phyloP scores from a whole-genome alignment of 2,797 vertebrate genomes.

The Onychomys arenicola region DNA sequence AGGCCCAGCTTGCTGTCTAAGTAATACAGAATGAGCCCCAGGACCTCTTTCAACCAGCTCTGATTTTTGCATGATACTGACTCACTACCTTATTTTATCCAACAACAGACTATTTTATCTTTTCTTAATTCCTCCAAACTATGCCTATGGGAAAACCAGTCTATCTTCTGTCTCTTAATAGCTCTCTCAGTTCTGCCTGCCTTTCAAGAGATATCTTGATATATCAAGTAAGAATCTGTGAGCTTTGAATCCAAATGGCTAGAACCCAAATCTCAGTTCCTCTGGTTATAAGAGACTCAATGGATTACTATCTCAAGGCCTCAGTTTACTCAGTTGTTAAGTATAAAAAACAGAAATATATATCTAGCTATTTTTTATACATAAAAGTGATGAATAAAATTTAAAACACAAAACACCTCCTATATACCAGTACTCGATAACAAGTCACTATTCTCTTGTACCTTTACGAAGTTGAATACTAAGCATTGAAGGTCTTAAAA shows the following conservation, averaged over 20 bases:
- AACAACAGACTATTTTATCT: not conserved
- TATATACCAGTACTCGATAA: not conserved
- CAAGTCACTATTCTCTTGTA: slow-evolving; percentile 4
- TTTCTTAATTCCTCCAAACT: not conserved
- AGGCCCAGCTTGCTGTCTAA: not conserved
- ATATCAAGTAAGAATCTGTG: not conserved
- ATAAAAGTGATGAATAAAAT: not conserved
- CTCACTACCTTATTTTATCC: not conserved
- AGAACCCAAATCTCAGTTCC: not conserved
- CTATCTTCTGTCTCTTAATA: not conserved
- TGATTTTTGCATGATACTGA: not conserved
- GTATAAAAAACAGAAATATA: not conserved
- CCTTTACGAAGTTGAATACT: slow-evolving; percentile 21
- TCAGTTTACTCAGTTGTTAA: not conserved
- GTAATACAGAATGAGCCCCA: not conserved
- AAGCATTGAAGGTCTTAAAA: slow-evolving; percentile 42
- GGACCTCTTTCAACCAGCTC: not conserved
- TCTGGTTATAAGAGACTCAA: not conserved
- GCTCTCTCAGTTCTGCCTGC: too few species aligned
- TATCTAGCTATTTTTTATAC: not conserved
- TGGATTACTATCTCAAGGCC: not conserved
- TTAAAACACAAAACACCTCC: not conserved
- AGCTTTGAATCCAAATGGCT: not conserved
- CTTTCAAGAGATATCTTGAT: not conserved
- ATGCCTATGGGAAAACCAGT: not conserved